phyloP scores from a whole-genome alignment of 2,113 vertebrate genomes.

The Okapia johnstoni region DNA sequence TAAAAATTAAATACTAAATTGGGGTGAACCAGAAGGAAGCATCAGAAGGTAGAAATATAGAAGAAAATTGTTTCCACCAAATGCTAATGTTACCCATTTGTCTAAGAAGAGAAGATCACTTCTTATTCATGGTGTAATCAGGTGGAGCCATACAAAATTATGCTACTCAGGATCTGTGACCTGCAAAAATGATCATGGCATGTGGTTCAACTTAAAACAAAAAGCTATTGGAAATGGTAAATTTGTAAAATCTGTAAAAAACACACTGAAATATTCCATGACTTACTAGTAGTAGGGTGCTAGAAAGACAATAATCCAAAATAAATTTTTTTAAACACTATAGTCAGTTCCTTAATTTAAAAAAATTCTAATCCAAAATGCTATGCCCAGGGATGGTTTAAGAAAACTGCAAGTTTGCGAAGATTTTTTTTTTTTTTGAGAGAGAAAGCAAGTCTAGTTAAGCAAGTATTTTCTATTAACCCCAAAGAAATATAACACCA shows the following conservation, averaged over 20 bases:
- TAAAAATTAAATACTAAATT: conserved; percentile 7
- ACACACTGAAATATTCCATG: not conserved
- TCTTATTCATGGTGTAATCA: not conserved
- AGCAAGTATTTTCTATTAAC: not conserved
- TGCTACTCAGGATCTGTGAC: not conserved
- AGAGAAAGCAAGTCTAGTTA: not conserved
- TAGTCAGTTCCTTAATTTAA: not conserved
- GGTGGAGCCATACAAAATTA: not conserved
- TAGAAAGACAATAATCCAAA: not conserved
- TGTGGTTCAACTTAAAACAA: not conserved
- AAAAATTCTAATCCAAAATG: not conserved
- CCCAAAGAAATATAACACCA: not conserved
- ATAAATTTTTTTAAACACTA: not conserved
- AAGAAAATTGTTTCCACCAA: not conserved
- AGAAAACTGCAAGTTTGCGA: not conserved
- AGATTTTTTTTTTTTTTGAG: not conserved
- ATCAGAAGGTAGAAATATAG: not conserved
- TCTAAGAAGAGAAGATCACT: not conserved
- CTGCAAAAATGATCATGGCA: not conserved
- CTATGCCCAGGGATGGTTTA: not conserved
- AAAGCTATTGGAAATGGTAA: not conserved
- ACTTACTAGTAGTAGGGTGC: not conserved
- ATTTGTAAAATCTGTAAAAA: not conserved
- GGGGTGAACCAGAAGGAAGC: not conserved
- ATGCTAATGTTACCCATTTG: not conserved